Evolutionary conservation across 1,140 invertebrate genomes (phyloP).

Genomic region (Probaryconus sp.): DNA sequence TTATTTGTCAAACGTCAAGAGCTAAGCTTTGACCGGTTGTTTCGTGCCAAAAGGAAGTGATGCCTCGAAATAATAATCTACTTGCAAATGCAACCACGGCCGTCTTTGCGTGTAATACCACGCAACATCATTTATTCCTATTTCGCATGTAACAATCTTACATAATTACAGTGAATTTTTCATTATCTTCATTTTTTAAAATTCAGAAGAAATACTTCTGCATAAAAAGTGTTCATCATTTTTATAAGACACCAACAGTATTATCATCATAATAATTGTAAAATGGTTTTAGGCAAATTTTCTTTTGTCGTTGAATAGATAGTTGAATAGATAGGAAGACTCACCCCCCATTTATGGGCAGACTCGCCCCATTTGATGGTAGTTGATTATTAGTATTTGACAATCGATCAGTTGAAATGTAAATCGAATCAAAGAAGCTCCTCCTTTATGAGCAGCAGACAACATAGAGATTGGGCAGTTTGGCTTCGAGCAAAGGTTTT

Average conservation of each 20-base stretch:
- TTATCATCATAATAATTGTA: too few relatives aligned
- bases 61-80: conserved; percentile 50
- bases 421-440: conserved; percentile 62
- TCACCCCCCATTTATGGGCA: too few relatives aligned
- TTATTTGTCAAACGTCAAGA: conserved; percentile 79
- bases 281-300: background rate
- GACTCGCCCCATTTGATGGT: too few relatives aligned
- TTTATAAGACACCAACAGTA: too few relatives aligned
- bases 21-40: conserved; percentile 56
- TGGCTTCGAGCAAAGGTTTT: conserved; percentile 50
- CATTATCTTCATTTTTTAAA: too few relatives aligned
- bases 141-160: too few relatives aligned
- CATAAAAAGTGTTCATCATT: too few relatives aligned
- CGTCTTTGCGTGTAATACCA: conserved; percentile 12
- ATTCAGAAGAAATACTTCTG: too few relatives aligned
- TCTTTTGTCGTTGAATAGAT: too few relatives aligned
- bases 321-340: too few relatives aligned
- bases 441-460: conserved; percentile 60
- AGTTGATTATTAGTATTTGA: conserved; percentile 77
- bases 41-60: conserved; percentile 50
- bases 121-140: background rate
- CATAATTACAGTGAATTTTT: too few relatives aligned
- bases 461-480: conserved; percentile 53
- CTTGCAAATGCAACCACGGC: conserved; percentile 37
- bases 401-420: conserved; percentile 77